Conservation (phyloP, 2,797 vertebrate genomes). For the Enteromius treurensis region DNA sequence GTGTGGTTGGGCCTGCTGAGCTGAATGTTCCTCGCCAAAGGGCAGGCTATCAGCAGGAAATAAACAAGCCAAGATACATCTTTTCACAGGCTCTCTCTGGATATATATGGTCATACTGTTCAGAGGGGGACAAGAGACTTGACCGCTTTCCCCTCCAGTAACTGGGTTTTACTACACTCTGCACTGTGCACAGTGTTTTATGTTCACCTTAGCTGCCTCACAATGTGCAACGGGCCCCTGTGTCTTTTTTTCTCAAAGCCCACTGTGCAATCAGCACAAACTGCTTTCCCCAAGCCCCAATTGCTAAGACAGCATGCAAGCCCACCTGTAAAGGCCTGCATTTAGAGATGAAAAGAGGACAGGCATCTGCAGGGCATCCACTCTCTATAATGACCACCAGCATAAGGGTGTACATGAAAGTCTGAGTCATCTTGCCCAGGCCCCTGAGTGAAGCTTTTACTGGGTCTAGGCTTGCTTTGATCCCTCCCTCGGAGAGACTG, state of each 20-base stretch:
- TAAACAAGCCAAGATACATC: conserved; percentile 17
- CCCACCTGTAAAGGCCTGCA: conserved; percentile 49
- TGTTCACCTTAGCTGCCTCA: conserved; percentile 31
- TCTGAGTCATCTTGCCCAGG: conserved; percentile 60
- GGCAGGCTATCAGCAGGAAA: conserved; percentile 30
- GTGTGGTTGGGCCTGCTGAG: conserved; percentile 4
- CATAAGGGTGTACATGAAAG: conserved; percentile 65
- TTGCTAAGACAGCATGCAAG: conserved; percentile 27
- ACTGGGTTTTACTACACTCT: conserved; percentile 17
- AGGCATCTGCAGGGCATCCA: conserved; percentile 53
- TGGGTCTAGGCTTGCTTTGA: conserved; percentile 67
- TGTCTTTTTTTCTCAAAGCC: conserved; percentile 30
- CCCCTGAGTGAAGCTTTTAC: conserved; percentile 64
- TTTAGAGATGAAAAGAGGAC: conserved; percentile 61
- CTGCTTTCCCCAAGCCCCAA: conserved; percentile 34
- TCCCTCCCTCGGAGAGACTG: conserved; percentile 58
- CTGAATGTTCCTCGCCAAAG: conserved; percentile 8
- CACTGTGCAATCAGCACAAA: conserved; percentile 50
- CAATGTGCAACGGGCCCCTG: conserved; percentile 35
- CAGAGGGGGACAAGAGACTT: conserved; percentile 26
- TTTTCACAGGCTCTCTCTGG: conserved; percentile 26
- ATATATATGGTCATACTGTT: conserved; percentile 6
- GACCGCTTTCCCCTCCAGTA: conserved; percentile 3
- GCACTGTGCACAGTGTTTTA: conserved; percentile 24
- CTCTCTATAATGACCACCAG: conserved; percentile 64